These are phyloP conservation scores for Trachelus stipa DNA, from an alignment of 2,888 invertebrate species.

Conservation along the genomic window DNA sequence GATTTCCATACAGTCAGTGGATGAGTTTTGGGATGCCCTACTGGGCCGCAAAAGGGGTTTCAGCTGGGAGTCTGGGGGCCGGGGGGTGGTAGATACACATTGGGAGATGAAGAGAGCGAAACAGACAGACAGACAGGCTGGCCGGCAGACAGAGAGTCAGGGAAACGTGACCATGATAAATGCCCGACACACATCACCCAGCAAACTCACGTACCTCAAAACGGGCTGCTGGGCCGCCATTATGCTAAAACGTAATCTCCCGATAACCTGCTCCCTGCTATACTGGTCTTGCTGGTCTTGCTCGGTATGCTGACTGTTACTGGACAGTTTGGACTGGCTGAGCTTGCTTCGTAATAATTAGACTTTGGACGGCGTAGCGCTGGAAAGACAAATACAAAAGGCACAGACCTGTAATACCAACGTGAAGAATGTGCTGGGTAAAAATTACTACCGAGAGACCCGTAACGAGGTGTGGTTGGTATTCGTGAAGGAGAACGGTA, in stretches of 20 bases:
- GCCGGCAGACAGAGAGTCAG: constrained; percentile 7
- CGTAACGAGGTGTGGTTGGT: neutral
- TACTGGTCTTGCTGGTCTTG: neutral
- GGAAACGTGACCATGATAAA: constrained; percentile 49
- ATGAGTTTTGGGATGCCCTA: neutral
- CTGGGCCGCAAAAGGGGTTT: neutral
- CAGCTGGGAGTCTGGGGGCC: neutral
- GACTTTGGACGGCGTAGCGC: neutral
- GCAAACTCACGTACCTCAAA: constrained; percentile 48
- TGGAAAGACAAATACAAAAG: neutral
- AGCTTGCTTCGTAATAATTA: neutral
- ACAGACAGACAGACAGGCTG: constrained; percentile 3
- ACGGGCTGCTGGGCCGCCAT: constrained; percentile 31
- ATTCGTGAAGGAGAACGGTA: neutral
- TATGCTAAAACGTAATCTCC: constrained; percentile 58
- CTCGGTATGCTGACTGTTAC: neutral
- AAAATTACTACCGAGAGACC: neutral
- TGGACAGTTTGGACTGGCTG: neutral
- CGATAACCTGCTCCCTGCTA: constrained; percentile 39
- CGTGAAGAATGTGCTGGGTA: neutral
- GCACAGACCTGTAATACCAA: neutral
- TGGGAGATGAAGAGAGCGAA: neutral
- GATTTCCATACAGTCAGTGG: neutral
- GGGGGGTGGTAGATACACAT: neutral
- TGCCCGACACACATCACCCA: constrained; percentile 44